Evolutionary conservation across 2,797 vertebrate species (phyloP).

Genomic region (Sitta carolinensis): DNA sequence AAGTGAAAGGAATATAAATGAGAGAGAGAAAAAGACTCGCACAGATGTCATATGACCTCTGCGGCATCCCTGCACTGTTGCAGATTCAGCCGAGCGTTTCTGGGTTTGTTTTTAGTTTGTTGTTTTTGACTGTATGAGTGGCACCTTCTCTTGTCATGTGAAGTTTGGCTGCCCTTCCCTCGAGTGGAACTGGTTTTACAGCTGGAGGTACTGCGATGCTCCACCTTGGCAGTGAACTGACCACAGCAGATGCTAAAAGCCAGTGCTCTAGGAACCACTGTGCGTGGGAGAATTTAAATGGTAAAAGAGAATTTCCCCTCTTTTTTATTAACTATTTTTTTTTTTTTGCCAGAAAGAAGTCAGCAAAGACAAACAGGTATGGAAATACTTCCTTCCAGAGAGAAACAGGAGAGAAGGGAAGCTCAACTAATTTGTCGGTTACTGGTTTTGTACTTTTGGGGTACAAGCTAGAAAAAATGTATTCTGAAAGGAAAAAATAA

Average conservation of each 20-base stretch:
- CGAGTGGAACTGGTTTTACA: constrained; percentile 13
- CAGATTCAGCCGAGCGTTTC: background rate
- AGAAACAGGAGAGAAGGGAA: background rate
- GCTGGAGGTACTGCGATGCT: constrained; percentile 54
- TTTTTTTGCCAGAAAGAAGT: background rate
- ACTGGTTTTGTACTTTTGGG: background rate
- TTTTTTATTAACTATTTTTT: background rate
- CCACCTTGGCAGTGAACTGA: constrained; percentile 20
- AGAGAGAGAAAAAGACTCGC: background rate
- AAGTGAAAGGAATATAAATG: constrained; percentile 54
- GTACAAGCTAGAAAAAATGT: background rate
- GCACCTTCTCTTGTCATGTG: background rate
- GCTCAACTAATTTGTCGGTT: background rate
- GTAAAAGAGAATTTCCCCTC: constrained; percentile 49
- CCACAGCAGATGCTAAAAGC: constrained; percentile 38
- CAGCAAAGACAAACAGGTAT: background rate
- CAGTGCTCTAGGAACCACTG: constrained; percentile 27
- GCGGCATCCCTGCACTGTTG: background rate
- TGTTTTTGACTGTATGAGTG: background rate
- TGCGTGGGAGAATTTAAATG: constrained; percentile 43
- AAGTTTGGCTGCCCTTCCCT: background rate
- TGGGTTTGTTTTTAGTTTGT: background rate
- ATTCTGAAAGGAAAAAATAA: background rate
- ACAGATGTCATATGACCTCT: constrained; percentile 40
- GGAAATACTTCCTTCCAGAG: background rate